Percentiles rank a stretch among this genome's conserved stretches.
Evolutionary conservation across 2,888 invertebrate species (phyloP).

Genomic region (Harpalus rubripes): DNA sequence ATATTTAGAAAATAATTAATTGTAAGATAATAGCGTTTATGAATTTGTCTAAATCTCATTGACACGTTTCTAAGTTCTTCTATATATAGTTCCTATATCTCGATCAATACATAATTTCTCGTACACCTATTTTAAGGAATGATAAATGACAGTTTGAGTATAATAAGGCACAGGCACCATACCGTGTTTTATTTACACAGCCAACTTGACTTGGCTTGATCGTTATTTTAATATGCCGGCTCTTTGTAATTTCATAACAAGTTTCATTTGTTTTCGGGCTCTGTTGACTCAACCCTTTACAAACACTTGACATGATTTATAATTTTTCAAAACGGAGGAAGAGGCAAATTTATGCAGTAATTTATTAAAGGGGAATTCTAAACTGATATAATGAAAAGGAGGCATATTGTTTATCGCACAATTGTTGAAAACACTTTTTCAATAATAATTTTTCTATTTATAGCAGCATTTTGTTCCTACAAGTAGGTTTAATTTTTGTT

Average conservation of each 20-base stretch:
- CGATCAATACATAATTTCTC: background rate
- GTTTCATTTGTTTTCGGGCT: conserved; percentile 1
- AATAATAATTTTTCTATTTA: too few species aligned
- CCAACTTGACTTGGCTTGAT: background rate
- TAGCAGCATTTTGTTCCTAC: too few species aligned
- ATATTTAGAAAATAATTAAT: too few species aligned
- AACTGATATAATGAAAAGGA: too few species aligned
- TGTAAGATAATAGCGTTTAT: too few species aligned
- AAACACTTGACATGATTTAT: background rate
- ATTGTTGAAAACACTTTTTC: too few species aligned
- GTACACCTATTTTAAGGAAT: background rate
- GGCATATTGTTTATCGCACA: too few species aligned
- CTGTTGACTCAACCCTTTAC: background rate
- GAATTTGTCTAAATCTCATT: too few species aligned
- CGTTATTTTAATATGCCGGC: background rate
- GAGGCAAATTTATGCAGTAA: background rate
- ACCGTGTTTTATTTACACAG: background rate
- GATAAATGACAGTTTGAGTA: background rate
- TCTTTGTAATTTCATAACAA: conserved; percentile 7
- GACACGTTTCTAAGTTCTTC: too few species aligned
- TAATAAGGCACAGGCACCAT: conserved; percentile 1
- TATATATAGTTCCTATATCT: too few species aligned
- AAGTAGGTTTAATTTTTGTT: too few species aligned
- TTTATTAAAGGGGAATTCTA: background rate
- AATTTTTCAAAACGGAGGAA: background rate